Conservation (phyloP, 2,888 invertebrate genomes). For the Eurois occulta region DNA sequence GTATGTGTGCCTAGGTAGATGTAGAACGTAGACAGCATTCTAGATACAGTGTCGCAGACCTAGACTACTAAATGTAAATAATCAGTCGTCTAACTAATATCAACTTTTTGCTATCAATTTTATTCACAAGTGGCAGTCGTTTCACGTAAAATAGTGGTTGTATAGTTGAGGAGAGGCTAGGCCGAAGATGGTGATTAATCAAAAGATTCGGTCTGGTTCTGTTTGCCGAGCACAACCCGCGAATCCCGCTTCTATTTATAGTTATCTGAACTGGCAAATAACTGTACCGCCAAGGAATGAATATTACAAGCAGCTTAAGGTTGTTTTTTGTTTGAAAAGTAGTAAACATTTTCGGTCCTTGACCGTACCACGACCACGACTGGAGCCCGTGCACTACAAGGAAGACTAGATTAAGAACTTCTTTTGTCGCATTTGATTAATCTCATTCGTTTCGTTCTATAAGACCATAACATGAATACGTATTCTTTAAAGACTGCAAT, state of each 20-base stretch:
- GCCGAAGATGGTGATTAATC: background rate
- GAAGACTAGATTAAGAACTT: constrained; percentile 10
- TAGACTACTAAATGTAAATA: constrained; percentile 13
- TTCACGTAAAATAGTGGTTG: background rate
- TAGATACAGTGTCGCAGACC: background rate
- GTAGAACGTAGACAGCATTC: constrained; percentile 19
- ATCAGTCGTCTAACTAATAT: constrained; percentile 14
- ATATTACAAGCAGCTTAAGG: background rate
- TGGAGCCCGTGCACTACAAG: background rate
- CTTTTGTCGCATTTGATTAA: background rate
- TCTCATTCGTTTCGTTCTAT: background rate
- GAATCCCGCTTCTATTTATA: background rate
- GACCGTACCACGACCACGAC: background rate
- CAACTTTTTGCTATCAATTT: background rate
- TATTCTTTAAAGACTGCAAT: background rate
- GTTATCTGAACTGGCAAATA: background rate
- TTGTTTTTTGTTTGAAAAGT: background rate
- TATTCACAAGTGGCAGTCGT: background rate
- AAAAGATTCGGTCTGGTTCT: background rate
- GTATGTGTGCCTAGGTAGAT: constrained; percentile 1
- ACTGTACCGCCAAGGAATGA: background rate
- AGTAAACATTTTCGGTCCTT: background rate
- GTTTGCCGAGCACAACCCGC: background rate
- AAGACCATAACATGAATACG: background rate
- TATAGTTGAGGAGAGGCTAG: background rate